Conservation (phyloP, 2,113 vertebrate species). For the Nerophis ophidion region DNA sequence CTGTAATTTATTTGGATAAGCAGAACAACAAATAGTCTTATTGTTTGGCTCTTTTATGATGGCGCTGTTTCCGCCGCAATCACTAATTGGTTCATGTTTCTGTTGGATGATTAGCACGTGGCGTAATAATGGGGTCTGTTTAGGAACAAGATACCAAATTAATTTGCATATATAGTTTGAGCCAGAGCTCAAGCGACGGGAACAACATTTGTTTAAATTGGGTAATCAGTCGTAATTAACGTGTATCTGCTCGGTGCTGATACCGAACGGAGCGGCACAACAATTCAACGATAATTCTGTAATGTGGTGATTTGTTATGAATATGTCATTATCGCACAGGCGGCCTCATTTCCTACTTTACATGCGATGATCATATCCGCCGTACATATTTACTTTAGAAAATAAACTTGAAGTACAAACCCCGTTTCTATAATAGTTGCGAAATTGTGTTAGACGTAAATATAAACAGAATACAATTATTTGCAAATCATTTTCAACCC, state of each 20-base stretch:
- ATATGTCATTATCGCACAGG: slow-evolving; percentile 20
- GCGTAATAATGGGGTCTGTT: not conserved
- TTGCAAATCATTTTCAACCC: too few relatives aligned
- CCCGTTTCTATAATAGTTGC: too few relatives aligned
- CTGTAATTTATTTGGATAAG: not conserved
- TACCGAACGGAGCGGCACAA: not conserved
- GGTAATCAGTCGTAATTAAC: not conserved
- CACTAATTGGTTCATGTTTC: not conserved
- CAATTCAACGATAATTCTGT: slow-evolving; percentile 5
- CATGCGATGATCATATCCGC: not conserved
- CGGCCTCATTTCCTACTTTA: slow-evolving; percentile 8
- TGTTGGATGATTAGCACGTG: not conserved
- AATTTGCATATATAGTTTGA: not conserved
- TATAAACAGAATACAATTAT: too few relatives aligned
- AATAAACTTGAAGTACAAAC: too few relatives aligned
- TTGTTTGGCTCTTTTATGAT: not conserved
- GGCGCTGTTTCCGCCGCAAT: not conserved
- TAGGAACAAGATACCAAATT: not conserved
- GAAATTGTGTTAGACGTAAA: too few relatives aligned
- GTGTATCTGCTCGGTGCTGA: not conserved
- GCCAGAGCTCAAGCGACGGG: not conserved
- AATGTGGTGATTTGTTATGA: not conserved
- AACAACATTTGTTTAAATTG: not conserved
- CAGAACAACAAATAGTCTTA: not conserved
- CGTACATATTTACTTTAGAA: too few relatives aligned